Base-by-base conservation (phyloP, 2,113 vertebrate genomes). In the Aplodontia rufa region DNA sequence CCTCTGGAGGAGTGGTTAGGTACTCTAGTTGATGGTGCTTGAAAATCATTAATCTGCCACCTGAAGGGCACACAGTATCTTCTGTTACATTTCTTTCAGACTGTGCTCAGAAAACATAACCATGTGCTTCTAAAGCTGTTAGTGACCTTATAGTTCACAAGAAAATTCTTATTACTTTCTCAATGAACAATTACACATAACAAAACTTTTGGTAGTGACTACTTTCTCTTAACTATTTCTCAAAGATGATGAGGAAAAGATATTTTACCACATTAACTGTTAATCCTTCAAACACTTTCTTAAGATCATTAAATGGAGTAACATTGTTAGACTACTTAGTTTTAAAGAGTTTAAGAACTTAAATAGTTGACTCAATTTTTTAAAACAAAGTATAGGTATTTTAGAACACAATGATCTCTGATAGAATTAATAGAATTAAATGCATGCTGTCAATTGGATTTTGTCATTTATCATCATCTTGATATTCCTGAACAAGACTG, bases 351-450 rank as follows among this genome's bases (percentile, higher is more conserved):
- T 90, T 55, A 62, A 92, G 26, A 72, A 58, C 8, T 22, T 6
- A 95, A 89, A 37, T 58, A 58, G 42, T 72, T 72, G 37, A 95
- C 71, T 76, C 4, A 91, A 8, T 62, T 94, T 79, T 94, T 88
- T n/a, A 75, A 91, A 90, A 83, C 58, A 93, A 81, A 20, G 19
- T 19, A 40, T 37, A 69, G 22, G 16, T 71, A 40, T 40, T 71
- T 26, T 71, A 24, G 37, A 42, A 68, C 32, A n/a, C 68, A 76
- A 68, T 42, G 5, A 64, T 55, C 14, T 64, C 7, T 40, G 69
- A 51, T 30, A 45, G 14, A 90, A 95, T 71, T 84, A 51, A 90
- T 53, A 66, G 0, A 90, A 92, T 53, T 51, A 71, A 90, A 47
- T 86, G 14, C 6, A 60, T 71, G 49, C 47, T 84, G 4, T 69